These are phyloP conservation scores for Eudorcas thomsonii DNA, from an alignment of 2,113 vertebrate genomes.

Conservation along the genomic window DNA sequence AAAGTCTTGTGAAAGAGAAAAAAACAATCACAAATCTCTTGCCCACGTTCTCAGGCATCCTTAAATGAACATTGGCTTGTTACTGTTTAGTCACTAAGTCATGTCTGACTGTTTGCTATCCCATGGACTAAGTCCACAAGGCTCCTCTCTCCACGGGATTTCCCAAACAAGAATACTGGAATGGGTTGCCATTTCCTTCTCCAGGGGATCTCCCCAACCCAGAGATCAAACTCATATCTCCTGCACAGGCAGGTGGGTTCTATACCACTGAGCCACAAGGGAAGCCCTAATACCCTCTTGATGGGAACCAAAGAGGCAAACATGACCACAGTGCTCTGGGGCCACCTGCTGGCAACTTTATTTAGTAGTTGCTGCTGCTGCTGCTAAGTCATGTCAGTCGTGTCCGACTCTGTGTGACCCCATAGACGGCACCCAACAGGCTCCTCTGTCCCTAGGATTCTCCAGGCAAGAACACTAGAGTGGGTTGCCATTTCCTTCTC, in stretches of 20 bases:
- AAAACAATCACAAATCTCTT: background rate
- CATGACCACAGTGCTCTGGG: background rate
- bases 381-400: no score
- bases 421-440: no score
- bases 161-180: background rate
- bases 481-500: no score
- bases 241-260: background rate
- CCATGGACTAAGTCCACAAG: background rate
- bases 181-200: background rate
- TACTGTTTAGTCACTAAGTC: background rate
- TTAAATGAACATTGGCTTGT: background rate
- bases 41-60: background rate
- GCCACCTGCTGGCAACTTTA: conserved; percentile 33
- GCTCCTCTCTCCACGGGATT: background rate
- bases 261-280: background rate
- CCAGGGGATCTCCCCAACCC: background rate
- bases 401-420: no score
- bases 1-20: background rate
- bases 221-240: background rate
- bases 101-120: background rate
- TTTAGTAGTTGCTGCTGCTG: background rate
- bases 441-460: no score
- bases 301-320: background rate
- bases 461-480: no score
- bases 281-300: background rate